Base-by-base conservation (phyloP, 2,888 invertebrate species). In the Aromia moschata region DNA sequence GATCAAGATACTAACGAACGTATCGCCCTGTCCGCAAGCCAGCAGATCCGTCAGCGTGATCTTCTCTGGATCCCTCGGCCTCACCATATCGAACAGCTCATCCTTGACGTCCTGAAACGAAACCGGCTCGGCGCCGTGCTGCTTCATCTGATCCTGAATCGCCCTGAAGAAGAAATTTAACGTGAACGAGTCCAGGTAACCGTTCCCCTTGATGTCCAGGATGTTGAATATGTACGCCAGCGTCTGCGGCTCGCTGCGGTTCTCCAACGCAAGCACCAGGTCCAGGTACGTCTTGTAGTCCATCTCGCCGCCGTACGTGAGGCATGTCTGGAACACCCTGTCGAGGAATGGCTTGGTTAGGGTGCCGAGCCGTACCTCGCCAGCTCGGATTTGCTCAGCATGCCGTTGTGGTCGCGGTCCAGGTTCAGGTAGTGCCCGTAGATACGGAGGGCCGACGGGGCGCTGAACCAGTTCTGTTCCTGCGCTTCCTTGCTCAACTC, bases 51-150 rank as follows among this genome's bases (percentile, higher is more conserved):
- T 88, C 1, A 96, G 82, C 0, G 95, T 96, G 67, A 98, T 96
- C 77, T 88, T 87, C 7, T 87, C 84, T 0, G 94, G 91, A 79
- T 96, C 88, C 58, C 85, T 87, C 0, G 97, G 96, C 64, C 94
- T 90, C 1, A 97, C 94, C 97, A 98, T 98, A 82, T 98, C 98
- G 83, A 96, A 98, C 69, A 98, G 93, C 83, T 98, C 97, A 83
- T 98, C 96, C 79, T 96, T 96, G 0, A 98, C 92, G 81, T 98
- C 96, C 70, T 95, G 91, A 79, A 97, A 96, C 70, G 89, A 89
- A 0, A 96, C 93, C 0, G 92, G 90, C 66, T 95, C 94, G n/a
- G 93, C 93, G 18, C 92, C 92, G 78, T 94, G 92, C 4, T 89
- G 86, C 55, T 87, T 85, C 88, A 98, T 92, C 80, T 94, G 93